These are phyloP conservation scores for Numenius arquata DNA, from an alignment of 2,113 vertebrate genomes.

Conservation along the genomic window DNA sequence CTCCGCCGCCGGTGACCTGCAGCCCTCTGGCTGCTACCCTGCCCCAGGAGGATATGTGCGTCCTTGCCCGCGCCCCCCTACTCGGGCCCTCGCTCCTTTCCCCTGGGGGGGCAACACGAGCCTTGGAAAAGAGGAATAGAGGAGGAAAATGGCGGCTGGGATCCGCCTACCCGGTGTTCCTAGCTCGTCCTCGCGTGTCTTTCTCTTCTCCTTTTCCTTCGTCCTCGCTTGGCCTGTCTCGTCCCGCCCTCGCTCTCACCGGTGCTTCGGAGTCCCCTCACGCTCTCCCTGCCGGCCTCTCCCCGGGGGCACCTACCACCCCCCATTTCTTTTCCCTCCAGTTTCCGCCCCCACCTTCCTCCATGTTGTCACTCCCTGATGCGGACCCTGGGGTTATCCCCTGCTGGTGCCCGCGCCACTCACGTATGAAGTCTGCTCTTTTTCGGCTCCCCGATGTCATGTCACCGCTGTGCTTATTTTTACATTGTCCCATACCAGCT, in stretches of 20 bases:
- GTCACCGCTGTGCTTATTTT: not conserved
- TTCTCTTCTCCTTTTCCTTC: fast-evolving
- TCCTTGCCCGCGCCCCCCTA: fast-evolving
- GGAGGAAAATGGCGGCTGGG: constrained; percentile 57
- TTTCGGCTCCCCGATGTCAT: fast-evolving
- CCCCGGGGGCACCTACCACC: not conserved
- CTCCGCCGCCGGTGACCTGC: fast-evolving
- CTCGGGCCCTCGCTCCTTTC: not conserved
- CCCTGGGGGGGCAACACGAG: not conserved
- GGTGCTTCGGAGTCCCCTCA: not conserved
- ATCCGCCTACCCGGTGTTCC: not conserved
- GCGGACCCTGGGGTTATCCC: not conserved
- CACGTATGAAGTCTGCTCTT: fast-evolving
- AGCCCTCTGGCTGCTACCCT: not conserved
- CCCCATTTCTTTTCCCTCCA: not conserved
- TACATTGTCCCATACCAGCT: not conserved
- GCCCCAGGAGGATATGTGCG: fast-evolving
- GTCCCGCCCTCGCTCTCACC: not conserved
- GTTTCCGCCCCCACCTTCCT: not conserved
- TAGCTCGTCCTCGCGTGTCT: not conserved
- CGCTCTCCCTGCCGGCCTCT: not conserved
- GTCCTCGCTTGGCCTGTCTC: not conserved
- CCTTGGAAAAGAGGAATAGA: not conserved
- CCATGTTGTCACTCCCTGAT: not conserved
- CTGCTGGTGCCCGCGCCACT: not conserved